Evolutionary conservation across 2,888 invertebrate genomes (phyloP), one percentile per base, ranked within the genome.

Genomic region (Caenorhabditis panamensis): DNA sequence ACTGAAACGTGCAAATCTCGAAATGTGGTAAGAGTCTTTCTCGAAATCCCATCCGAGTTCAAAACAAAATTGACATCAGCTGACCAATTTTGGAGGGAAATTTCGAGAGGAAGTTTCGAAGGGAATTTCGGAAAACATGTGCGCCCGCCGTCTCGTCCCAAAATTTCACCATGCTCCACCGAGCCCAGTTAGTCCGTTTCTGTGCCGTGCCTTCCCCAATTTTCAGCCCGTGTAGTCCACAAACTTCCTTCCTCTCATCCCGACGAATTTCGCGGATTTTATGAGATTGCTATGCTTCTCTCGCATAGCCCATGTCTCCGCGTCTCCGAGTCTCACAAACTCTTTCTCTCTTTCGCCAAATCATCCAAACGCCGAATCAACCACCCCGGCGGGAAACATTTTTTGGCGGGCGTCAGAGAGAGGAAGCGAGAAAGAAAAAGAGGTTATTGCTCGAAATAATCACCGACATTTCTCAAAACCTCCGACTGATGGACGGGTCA

Each of bases 401-500:
- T 72, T 72, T 72, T 72, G 47, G 71, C 28, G 22, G 36, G 9
- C 26, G 54, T 53, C 37, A 24, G 28, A 31, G 18, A n/a, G 31
- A 18, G 31, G 13, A 18, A 51, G 51, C 11, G 41, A 28, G 62
- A 49, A 13, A 63, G 20, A 20, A 59, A n/a, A n/a, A n/a, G n/a
- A n/a, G n/a, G 22, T 63, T 53, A 24, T 51, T 24, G 44, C 63
- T 63, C 53, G 49, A 58, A 72, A 58, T 73, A 64, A 64, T 73
- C 72, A 72, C 62, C 58, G 58, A 72, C 61, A 67, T 67, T 76
- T 76, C 61, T 76, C 67, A 62, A 76, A 61, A 67, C 44, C 37
- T 54, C 71, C 49, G 63, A 37, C 71, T 56, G 63, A 75, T 75
- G 72, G 72, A 72, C 64, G 73, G 73, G 73, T 73, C 73, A 73